Conservation (phyloP, 2,888 invertebrate genomes). For the Ophion costatus region DNA sequence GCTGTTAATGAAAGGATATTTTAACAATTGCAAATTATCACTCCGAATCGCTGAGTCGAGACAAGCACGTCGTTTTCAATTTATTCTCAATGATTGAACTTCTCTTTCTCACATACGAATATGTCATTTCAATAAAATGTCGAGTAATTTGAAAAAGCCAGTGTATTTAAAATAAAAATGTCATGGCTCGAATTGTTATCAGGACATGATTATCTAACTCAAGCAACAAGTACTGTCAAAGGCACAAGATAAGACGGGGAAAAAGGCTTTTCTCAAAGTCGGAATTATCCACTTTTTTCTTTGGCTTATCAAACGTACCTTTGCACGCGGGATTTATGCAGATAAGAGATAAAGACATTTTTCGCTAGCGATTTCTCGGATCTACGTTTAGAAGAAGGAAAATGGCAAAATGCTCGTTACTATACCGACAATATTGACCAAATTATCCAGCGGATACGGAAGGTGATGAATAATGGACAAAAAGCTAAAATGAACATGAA, state of each 20-base stretch:
- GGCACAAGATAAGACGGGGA: conserved; percentile 2
- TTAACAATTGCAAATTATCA: no score
- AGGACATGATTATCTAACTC: neutral
- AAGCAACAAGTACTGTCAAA: conserved; percentile 4
- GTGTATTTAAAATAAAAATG: neutral
- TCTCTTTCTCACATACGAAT: neutral
- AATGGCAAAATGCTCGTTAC: neutral
- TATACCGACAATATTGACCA: neutral
- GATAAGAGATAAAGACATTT: conserved; percentile 8
- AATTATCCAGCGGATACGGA: no score
- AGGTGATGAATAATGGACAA: neutral
- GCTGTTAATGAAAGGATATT: no score
- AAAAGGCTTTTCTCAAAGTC: neutral
- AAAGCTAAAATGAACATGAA: neutral
- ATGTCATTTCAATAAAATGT: neutral
- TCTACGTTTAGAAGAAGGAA: neutral
- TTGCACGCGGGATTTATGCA: conserved; percentile 6
- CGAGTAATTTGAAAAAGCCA: neutral
- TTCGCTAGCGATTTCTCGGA: neutral
- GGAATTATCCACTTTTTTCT: neutral
- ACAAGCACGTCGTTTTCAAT: no score
- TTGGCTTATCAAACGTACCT: conserved; percentile 10
- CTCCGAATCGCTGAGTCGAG: no score
- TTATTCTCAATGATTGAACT: no score
- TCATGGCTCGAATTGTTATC: neutral